Percentiles rank a stretch among this genome's conserved stretches.
phyloP scores from a whole-genome alignment of 92 coral and sea anemone species.

The Epizoanthus rinbou region DNA sequence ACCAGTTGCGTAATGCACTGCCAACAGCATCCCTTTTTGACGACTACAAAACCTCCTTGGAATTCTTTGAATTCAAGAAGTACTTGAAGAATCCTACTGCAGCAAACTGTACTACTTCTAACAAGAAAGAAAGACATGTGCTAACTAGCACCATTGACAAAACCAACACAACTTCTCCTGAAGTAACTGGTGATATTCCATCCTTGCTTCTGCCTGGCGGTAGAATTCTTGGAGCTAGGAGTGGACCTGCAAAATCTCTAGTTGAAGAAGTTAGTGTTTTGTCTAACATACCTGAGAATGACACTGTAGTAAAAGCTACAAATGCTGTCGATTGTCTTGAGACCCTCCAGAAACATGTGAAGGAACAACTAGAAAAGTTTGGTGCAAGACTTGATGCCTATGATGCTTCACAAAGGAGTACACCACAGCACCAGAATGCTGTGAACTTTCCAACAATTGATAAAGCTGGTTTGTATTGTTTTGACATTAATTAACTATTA shows the following conservation, averaged over 20 bases:
- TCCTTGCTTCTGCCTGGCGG: constrained; percentile 20
- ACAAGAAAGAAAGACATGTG: not conserved
- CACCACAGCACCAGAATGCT: not conserved
- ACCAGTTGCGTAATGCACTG: constrained; percentile 5
- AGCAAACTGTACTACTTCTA: not conserved
- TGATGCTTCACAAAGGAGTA: not conserved
- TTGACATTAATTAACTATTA: too few relatives aligned
- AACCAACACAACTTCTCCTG: not conserved
- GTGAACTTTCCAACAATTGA: constrained; percentile 27
- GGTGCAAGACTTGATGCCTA: constrained; percentile 2
- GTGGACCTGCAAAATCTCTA: not conserved
- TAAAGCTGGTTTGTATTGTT: constrained; percentile 23
- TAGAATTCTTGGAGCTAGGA: not conserved
- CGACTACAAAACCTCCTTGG: not conserved
- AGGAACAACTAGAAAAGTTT: not conserved
- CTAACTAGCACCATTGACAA: not conserved
- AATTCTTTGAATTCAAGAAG: constrained; percentile 12
- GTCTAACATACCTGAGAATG: not conserved
- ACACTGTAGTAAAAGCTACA: not conserved
- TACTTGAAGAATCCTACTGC: not conserved
- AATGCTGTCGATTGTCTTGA: not conserved
- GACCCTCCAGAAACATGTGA: not conserved
- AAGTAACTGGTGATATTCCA: not conserved
- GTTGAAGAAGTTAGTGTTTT: constrained; percentile 25
- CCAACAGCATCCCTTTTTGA: not conserved